Conservation (phyloP, 2,113 vertebrate species). For the Eclectus roratus region DNA sequence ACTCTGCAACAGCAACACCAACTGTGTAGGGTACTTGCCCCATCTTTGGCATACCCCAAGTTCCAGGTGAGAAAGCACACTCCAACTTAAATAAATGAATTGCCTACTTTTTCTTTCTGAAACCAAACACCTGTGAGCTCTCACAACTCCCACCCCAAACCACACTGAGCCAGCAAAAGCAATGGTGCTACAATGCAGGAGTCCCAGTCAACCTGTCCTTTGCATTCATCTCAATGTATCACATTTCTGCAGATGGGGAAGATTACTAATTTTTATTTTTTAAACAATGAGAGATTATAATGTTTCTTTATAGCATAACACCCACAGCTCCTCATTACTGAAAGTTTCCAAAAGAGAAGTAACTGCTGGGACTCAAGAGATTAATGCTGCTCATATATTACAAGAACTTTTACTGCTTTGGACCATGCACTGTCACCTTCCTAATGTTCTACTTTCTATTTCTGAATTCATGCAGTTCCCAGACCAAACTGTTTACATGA, state of each 20-base stretch:
- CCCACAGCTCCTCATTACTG: neutral
- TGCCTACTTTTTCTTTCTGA: neutral
- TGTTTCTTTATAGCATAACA: neutral
- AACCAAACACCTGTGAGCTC: neutral
- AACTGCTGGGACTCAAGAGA: neutral
- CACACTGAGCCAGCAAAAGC: neutral
- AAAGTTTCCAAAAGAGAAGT: neutral
- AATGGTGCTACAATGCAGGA: neutral
- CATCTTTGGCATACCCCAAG: neutral
- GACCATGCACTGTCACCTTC: neutral
- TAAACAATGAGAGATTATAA: neutral
- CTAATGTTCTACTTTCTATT: neutral
- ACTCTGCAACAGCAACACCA: fast-evolving
- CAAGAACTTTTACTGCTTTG: neutral
- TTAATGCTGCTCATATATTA: neutral
- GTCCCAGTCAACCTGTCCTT: neutral
- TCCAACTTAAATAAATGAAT: neutral
- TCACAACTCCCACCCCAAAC: neutral
- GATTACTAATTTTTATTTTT: neutral
- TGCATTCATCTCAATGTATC: neutral
- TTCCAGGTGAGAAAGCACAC: neutral
- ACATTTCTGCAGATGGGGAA: neutral
- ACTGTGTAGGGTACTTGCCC: fast-evolving
- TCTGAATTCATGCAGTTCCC: neutral
- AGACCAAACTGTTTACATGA: neutral